Evolutionary conservation across 2,113 vertebrate genomes (phyloP).

Genomic region (Pontoporia blainvillei): DNA sequence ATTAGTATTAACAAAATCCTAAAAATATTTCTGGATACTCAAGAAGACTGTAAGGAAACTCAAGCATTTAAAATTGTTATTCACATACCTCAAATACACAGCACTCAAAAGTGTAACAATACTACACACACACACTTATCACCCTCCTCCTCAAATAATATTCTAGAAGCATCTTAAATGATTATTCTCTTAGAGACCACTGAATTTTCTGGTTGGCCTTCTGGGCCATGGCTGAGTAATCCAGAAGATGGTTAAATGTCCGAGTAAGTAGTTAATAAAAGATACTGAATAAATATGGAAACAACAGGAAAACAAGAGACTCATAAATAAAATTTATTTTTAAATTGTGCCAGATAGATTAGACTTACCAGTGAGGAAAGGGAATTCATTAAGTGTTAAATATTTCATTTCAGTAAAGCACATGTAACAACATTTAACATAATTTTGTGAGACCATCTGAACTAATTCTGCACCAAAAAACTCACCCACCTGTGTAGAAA

Average conservation of each 20-base stretch:
- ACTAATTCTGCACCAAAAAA: slow-evolving; percentile 35
- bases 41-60: background rate
- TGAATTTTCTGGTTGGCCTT: background rate
- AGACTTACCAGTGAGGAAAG: background rate
- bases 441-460: slow-evolving; percentile 32
- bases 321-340: slow-evolving; percentile 21
- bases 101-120: background rate
- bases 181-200: background rate
- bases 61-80: slow-evolving; percentile 12
- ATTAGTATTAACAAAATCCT: background rate
- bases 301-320: slow-evolving; percentile 18
- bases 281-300: slow-evolving; percentile 17
- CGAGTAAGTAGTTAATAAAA: background rate
- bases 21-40: background rate
- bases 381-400: slow-evolving; percentile 25
- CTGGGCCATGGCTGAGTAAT: background rate
- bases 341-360: slow-evolving; percentile 5
- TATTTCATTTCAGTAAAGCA: slow-evolving; percentile 36
- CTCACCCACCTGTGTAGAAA: slow-evolving; percentile 15
- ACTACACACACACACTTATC: background rate
- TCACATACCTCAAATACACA: background rate
- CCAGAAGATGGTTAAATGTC: background rate
- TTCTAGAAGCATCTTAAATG: background rate
- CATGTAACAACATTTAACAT: background rate
- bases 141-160: background rate